phyloP scores from a whole-genome alignment of 2,113 vertebrate species.

The Neolamprologus modestus region DNA sequence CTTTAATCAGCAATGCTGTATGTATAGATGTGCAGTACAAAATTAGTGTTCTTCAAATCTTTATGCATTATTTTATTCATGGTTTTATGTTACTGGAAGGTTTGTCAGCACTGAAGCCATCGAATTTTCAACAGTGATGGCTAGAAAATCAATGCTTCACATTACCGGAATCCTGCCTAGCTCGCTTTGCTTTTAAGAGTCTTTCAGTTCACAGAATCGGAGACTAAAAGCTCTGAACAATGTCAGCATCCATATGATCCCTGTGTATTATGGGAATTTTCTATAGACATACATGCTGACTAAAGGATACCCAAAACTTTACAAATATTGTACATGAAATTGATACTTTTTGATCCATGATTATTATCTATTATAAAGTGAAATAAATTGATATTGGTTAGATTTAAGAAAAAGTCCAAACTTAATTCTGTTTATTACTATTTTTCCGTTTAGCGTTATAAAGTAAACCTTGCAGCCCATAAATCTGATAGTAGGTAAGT shows the following conservation, averaged over 20 bases:
- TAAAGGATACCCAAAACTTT: conserved; percentile 15
- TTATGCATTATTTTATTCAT: background rate
- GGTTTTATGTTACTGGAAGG: conserved; percentile 19
- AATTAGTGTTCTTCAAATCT: background rate
- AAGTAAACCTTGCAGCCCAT: background rate
- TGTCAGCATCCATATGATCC: conserved; percentile 11
- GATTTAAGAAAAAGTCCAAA: background rate
- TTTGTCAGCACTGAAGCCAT: conserved; percentile 8
- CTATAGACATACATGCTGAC: conserved; percentile 14
- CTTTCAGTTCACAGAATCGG: background rate
- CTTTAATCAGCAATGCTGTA: background rate
- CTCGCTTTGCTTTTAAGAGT: conserved; percentile 20
- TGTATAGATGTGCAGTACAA: background rate
- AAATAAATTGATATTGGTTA: background rate
- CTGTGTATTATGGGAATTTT: conserved; percentile 16
- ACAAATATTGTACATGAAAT: background rate
- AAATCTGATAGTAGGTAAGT: background rate
- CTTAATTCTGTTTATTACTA: background rate
- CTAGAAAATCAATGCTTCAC: conserved; percentile 41
- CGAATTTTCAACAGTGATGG: background rate
- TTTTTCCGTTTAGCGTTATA: background rate
- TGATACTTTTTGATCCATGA: background rate
- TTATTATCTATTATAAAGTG: background rate
- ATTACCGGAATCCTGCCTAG: conserved; percentile 26
- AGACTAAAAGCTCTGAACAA: conserved; percentile 36